Conservation (phyloP, 2,113 vertebrate species). For the Melanerpes aurifrons region DNA sequence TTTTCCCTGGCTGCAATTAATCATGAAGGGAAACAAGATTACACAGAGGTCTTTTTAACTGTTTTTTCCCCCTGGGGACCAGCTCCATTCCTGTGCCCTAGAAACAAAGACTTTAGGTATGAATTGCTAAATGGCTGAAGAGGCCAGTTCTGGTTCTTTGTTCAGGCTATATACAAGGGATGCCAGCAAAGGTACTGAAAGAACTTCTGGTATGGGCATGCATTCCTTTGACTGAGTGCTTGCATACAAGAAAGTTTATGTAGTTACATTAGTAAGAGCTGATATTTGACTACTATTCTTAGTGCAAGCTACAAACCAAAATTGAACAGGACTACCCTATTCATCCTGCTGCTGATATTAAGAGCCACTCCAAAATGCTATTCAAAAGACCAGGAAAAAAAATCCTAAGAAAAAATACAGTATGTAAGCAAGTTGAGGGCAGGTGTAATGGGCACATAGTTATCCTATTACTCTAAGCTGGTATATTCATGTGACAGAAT, state of each 20-base stretch:
- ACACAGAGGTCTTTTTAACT: neutral
- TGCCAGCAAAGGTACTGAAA: slow-evolving; percentile 57
- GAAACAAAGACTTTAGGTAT: slow-evolving; percentile 58
- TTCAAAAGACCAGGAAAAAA: neutral
- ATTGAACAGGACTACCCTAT: neutral
- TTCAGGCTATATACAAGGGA: slow-evolving; percentile 13
- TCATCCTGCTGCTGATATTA: neutral
- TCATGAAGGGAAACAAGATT: slow-evolving; percentile 48
- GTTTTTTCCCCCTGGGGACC: neutral
- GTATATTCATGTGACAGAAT: neutral
- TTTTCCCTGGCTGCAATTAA: slow-evolving; percentile 14
- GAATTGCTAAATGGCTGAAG: slow-evolving; percentile 50
- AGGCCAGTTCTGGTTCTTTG: slow-evolving; percentile 44
- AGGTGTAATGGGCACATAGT: neutral
- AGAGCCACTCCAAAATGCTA: neutral
- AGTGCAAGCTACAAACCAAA: neutral
- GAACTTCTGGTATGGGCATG: slow-evolving; percentile 57
- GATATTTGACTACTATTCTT: neutral
- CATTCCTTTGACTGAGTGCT: slow-evolving; percentile 41
- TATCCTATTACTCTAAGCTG: neutral
- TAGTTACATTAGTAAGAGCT: neutral
- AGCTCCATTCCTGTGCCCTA: slow-evolving; percentile 33
- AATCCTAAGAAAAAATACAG: neutral
- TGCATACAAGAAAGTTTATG: neutral
- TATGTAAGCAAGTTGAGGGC: neutral